Percentiles rank a stretch among this genome's conserved stretches.
phyloP scores from a whole-genome alignment of 1,140 invertebrate species.

The Trichonephila clavata region DNA sequence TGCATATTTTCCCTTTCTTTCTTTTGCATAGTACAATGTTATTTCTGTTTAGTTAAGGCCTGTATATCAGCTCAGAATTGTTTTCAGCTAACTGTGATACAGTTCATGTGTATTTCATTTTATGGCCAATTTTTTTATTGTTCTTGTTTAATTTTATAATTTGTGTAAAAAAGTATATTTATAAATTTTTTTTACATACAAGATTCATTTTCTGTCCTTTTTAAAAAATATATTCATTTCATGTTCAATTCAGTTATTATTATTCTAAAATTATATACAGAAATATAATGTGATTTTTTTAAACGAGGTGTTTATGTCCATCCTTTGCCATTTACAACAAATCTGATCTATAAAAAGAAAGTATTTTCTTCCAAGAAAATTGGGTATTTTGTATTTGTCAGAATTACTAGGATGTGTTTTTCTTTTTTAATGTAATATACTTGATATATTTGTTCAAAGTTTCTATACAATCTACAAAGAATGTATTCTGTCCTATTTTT shows the following conservation, averaged over 20 bases:
- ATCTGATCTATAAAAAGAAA: not conserved
- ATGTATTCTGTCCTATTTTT: too few species aligned
- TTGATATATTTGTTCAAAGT: too few species aligned
- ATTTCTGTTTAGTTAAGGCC: not conserved
- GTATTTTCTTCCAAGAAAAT: not conserved
- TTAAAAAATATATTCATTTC: too few species aligned
- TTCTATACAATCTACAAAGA: too few species aligned
- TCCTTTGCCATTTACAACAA: not conserved
- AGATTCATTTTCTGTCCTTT: not conserved
- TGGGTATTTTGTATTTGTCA: too few species aligned
- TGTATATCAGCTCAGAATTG: constrained; percentile 33
- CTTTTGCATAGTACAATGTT: not conserved
- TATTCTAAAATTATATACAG: not conserved
- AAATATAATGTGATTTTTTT: not conserved
- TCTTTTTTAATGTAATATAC: too few species aligned
- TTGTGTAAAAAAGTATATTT: not conserved
- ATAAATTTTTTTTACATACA: not conserved
- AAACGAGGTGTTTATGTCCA: not conserved
- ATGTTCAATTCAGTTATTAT: not conserved
- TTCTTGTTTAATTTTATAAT: not conserved
- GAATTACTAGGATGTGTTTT: too few species aligned
- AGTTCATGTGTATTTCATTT: not conserved
- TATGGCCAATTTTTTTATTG: not conserved
- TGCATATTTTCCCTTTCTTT: too few species aligned
- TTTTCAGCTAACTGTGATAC: constrained; percentile 43